These are phyloP conservation scores for Megaustenia siamemsis DNA, from an alignment of 2,888 invertebrate genomes.

Conservation along the genomic window DNA sequence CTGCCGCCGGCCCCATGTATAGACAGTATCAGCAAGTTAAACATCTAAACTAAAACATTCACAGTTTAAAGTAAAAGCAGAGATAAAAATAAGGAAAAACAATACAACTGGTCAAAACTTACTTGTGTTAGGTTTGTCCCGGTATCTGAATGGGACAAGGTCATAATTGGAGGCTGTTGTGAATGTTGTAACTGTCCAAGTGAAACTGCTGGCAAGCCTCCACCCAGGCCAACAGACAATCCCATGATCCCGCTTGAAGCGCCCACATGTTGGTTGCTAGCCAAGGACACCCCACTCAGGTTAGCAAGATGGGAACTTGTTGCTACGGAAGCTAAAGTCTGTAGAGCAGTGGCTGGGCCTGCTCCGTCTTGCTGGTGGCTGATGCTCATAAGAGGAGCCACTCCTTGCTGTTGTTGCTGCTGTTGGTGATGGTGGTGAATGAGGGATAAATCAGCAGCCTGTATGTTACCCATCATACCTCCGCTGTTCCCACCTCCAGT, in stretches of 20 bases:
- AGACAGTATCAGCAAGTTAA: too few relatives aligned
- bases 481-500: background rate
- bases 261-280: conserved; percentile 26
- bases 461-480: conserved; percentile 19
- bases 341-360: conserved; percentile 45
- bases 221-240: conserved; percentile 40
- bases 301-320: conserved; percentile 49
- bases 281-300: conserved; percentile 18
- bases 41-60: too few relatives aligned
- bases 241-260: conserved; percentile 16
- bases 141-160: conserved; percentile 43
- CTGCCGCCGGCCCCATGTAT: too few relatives aligned
- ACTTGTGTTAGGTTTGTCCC: conserved; percentile 30
- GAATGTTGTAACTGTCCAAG: conserved; percentile 42
- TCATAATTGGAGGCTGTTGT: conserved; percentile 47
- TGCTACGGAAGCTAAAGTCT: conserved; percentile 52
- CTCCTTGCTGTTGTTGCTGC: conserved; percentile 34
- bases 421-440: conserved; percentile 39
- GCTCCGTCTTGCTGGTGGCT: conserved; percentile 38
- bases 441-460: conserved; percentile 32
- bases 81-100: background rate
- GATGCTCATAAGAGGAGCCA: conserved; percentile 18
- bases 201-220: conserved; percentile 25
- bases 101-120: background rate
- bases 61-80: too few relatives aligned